Conservation (phyloP, 1,140 invertebrate genomes). For the Leguminivora glycinivorella region DNA sequence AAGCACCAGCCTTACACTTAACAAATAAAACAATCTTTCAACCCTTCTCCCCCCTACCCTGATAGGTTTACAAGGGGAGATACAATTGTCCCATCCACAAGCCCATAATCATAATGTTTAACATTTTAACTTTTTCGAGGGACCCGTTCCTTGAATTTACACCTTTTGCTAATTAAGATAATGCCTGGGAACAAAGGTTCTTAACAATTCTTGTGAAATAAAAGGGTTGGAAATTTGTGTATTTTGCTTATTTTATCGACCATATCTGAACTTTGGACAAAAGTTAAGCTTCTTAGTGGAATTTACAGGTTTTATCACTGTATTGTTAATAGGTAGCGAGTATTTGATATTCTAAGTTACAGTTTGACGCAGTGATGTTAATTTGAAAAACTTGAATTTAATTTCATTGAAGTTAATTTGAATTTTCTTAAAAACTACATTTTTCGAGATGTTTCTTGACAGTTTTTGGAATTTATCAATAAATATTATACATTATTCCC, state of each 20-base stretch:
- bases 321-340: background rate
- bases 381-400: too few species aligned
- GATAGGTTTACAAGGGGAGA: conserved; percentile 16
- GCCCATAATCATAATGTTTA: conserved; percentile 23
- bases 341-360: too few species aligned
- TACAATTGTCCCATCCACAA: conserved; percentile 15
- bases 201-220: conserved; percentile 21
- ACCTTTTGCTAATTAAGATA: conserved; percentile 27
- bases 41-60: background rate
- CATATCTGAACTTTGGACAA: conserved; percentile 6
- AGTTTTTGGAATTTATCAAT: too few species aligned
- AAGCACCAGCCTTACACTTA: too few species aligned
- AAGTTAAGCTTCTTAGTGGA: background rate
- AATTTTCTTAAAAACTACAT: too few species aligned
- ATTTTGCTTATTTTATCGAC: conserved; percentile 16
- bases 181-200: conserved; percentile 19
- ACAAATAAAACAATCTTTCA: conserved; percentile 1
- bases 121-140: conserved; percentile 22
- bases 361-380: too few species aligned
- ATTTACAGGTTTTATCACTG: background rate
- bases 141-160: conserved; percentile 18
- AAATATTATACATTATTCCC: too few species aligned
- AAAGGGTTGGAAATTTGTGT: conserved; percentile 12
- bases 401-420: too few species aligned
- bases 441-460: too few species aligned